phyloP scores from a whole-genome alignment of 2,797 vertebrate species.

The Anguilla obscura region DNA sequence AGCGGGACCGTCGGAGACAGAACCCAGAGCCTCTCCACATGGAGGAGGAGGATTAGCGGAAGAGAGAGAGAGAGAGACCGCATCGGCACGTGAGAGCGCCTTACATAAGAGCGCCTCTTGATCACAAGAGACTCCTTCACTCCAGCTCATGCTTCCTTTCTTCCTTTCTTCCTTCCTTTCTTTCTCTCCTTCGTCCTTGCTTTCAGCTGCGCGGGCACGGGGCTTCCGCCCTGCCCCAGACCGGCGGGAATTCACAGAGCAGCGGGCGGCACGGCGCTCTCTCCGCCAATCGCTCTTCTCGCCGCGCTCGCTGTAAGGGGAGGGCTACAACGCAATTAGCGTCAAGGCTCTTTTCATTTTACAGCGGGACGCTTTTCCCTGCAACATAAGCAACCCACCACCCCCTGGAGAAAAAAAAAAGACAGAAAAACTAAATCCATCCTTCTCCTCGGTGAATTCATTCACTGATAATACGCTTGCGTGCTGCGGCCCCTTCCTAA shows the following conservation, averaged over 20 bases:
- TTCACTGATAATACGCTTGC: not conserved
- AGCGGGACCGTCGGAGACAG: not conserved
- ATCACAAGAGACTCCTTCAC: not conserved
- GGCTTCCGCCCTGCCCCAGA: not conserved
- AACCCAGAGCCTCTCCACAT: not conserved
- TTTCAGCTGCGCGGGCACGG: not conserved
- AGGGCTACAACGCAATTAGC: not conserved
- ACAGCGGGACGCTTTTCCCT: not conserved
- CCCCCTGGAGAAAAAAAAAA: not conserved
- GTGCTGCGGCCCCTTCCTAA: not conserved
- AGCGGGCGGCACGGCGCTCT: not conserved
- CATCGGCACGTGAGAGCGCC: not conserved
- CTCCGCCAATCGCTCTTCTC: not conserved
- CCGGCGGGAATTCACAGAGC: not conserved
- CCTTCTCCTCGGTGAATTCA: not conserved
- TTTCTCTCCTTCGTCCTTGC: not conserved
- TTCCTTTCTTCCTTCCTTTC: not conserved
- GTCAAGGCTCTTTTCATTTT: not conserved
- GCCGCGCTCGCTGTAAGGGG: not conserved
- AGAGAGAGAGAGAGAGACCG: not conserved
- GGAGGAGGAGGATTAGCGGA: constrained; percentile 3
- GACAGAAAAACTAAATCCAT: not conserved
- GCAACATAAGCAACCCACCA: not conserved
- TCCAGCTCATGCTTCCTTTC: not conserved
- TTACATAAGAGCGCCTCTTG: not conserved